Conservation (phyloP, 2,113 vertebrate species). For the Anolis sagrei region DNA sequence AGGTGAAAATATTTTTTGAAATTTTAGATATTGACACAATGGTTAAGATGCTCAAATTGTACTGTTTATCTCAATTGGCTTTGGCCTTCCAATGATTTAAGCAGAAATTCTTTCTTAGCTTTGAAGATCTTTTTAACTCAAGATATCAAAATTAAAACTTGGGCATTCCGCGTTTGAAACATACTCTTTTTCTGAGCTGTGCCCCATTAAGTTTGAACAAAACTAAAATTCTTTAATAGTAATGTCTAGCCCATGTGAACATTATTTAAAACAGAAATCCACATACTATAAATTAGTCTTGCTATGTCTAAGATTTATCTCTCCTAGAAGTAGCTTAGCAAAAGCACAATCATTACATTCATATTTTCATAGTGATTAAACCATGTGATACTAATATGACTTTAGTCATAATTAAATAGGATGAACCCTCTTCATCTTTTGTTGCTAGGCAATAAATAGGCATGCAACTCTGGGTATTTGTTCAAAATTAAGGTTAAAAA, state of each 20-base stretch:
- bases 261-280: conserved; percentile 6
- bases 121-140: not conserved
- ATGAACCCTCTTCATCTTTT: conserved; percentile 39
- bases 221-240: not conserved
- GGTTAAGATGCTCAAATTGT: no score
- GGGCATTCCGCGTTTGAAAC: not conserved
- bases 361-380: conserved; percentile 50
- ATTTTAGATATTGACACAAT: no score
- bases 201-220: not conserved
- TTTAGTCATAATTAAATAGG: conserved; percentile 53
- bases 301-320: not conserved
- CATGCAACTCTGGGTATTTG: not conserved
- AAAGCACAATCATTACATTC: conserved; percentile 47
- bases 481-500: conserved; percentile 30
- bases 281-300: not conserved
- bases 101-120: not conserved
- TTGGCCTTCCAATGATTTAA: not conserved
- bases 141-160: not conserved
- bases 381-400: conserved; percentile 68
- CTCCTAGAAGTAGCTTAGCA: not conserved
- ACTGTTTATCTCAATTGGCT: not conserved
- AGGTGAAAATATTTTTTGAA: no score
- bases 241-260: conserved; percentile 19
- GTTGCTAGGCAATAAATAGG: conserved; percentile 47
- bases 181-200: not conserved